A percentile compares a stretch with the other conserved stretches of the same genome.
Conservation (phyloP, 2,888 invertebrate genomes). For the Chrysopilus asiliformis region DNA sequence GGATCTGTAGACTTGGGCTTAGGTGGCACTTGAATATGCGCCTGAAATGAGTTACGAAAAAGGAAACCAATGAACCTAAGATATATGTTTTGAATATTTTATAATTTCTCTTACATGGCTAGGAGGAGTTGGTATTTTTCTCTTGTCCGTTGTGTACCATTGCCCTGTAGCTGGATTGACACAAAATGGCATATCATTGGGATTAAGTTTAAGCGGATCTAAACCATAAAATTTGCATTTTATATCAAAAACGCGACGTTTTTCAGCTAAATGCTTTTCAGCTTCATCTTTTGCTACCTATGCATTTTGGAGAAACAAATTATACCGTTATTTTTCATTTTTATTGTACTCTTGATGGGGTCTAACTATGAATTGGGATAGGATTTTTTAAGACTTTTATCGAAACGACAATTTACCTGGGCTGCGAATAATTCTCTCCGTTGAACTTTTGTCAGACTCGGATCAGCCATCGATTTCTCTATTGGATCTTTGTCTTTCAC, state of each 20-base stretch:
- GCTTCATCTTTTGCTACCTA: slow-evolving; percentile 33
- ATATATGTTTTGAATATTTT: no score
- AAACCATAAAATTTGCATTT: slow-evolving; percentile 33
- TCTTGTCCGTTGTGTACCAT: slow-evolving; percentile 29
- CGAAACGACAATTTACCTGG: slow-evolving; percentile 23
- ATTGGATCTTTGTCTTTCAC: no score
- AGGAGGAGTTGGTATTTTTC: slow-evolving; percentile 26
- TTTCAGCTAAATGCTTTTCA: slow-evolving; percentile 30
- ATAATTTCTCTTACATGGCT: slow-evolving; percentile 26
- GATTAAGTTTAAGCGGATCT: slow-evolving; percentile 25
- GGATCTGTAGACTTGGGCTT: slow-evolving; percentile 24
- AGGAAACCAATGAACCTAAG: not conserved
- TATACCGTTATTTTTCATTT: no score
- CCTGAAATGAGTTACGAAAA: slow-evolving; percentile 7
- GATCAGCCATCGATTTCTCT: slow-evolving; percentile 7
- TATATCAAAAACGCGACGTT: slow-evolving; percentile 28
- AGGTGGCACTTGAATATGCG: slow-evolving; percentile 23
- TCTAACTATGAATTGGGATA: no score
- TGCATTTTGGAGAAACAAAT: no score
- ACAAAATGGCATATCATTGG: slow-evolving; percentile 28
- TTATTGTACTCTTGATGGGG: no score
- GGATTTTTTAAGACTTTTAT: slow-evolving; percentile 1
- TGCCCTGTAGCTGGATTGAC: slow-evolving; percentile 32
- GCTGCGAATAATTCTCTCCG: slow-evolving; percentile 32
- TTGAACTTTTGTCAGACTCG: slow-evolving; percentile 28